Conservation (phyloP, 2,113 vertebrate species). For the Sterna hirundo region DNA sequence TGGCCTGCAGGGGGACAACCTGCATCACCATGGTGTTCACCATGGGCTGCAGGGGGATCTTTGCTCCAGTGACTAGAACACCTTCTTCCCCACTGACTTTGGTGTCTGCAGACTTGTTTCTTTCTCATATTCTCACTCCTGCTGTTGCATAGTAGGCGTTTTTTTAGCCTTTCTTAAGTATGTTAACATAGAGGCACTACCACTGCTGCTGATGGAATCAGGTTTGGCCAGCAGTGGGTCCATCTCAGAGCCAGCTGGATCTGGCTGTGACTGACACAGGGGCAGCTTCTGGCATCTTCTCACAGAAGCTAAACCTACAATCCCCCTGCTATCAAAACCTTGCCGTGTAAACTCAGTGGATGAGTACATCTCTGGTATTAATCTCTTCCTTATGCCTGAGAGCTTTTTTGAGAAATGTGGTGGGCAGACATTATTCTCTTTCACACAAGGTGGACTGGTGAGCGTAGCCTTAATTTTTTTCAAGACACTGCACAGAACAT, state of each 20-base stretch:
- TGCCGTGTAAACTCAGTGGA: not conserved
- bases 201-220: not conserved
- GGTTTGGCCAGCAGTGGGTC: not conserved
- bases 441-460: not conserved
- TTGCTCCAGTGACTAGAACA: not conserved
- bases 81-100: not conserved
- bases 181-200: fast-evolving
- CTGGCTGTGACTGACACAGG: not conserved
- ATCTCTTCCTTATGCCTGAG: not conserved
- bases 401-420: not conserved
- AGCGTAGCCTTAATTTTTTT: not conserved
- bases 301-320: not conserved
- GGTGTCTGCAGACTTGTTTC: not conserved
- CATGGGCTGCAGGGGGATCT: fast-evolving
- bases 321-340: not conserved
- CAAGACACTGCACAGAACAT: not conserved
- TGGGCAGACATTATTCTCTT: not conserved
- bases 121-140: not conserved
- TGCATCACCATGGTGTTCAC: not conserved
- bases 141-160: not conserved
- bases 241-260: not conserved
- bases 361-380: not conserved
- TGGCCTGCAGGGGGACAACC: not conserved
- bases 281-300: not conserved
- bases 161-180: not conserved